Percentiles rank a stretch among this genome's conserved stretches.
Evolutionary conservation across 2,888 invertebrate species (phyloP).

Genomic region (Temnothorax rugatulus): DNA sequence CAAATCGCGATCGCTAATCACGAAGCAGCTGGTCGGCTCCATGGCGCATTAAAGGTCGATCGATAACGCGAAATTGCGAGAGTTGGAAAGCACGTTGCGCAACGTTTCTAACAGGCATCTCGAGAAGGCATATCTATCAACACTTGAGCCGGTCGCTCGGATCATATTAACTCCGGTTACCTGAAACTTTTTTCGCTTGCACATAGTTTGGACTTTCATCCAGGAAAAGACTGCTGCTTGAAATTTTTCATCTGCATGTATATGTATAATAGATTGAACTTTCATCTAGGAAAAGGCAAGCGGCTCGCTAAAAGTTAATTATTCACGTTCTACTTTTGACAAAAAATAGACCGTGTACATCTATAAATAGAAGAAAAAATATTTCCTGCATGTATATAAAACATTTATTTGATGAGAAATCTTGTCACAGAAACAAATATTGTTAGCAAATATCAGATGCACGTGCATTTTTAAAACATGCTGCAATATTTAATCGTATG

Average conservation of each 20-base stretch:
- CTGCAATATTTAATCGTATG: not conserved
- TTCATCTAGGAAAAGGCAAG: not conserved
- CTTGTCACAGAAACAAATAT: not conserved
- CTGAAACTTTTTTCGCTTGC: not conserved
- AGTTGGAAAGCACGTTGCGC: slow-evolving; percentile 62
- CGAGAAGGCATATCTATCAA: slow-evolving; percentile 24
- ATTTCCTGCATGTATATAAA: not conserved
- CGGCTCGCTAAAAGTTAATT: slow-evolving; percentile 1
- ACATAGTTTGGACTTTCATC: slow-evolving; percentile 1
- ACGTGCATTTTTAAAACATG: not conserved
- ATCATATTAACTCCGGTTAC: slow-evolving; percentile 1
- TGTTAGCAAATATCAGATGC: not conserved
- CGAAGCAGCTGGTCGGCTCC: slow-evolving; percentile 60
- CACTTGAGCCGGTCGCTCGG: slow-evolving; percentile 2
- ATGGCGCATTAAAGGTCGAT: slow-evolving; percentile 58
- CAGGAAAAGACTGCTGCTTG: not conserved
- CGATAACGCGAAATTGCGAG: slow-evolving; percentile 66
- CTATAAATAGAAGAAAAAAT: not conserved
- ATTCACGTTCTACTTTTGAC: slow-evolving; percentile 2
- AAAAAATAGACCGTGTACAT: not conserved
- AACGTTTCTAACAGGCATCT: slow-evolving; percentile 44
- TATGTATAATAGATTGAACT: not conserved
- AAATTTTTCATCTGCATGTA: slow-evolving; percentile 13
- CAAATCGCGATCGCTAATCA: slow-evolving; percentile 67
- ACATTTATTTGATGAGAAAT: not conserved